Percentiles rank a stretch among this genome's conserved stretches.
Evolutionary conservation across 1,140 invertebrate genomes (phyloP).

Genomic region (Trissolcus basalis): DNA sequence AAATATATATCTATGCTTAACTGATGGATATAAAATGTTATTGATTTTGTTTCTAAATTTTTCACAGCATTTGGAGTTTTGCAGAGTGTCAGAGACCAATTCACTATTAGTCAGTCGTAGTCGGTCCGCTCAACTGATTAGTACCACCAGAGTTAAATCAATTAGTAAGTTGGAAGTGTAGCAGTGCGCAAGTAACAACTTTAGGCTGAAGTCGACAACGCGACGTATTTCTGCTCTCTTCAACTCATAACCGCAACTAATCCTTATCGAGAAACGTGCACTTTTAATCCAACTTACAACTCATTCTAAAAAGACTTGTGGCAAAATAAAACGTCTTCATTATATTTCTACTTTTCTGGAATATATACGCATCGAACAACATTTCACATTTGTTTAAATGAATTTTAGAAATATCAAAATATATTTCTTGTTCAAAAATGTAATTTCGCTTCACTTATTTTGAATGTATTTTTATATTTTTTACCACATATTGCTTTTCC

Average conservation of each 20-base stretch:
- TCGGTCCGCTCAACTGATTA: slow-evolving; percentile 2
- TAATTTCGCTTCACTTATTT: too few relatives aligned
- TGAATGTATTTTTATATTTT: too few relatives aligned
- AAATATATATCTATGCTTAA: too few relatives aligned
- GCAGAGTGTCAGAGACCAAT: background rate
- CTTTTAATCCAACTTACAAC: background rate
- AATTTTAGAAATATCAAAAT: too few relatives aligned
- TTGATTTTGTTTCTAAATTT: slow-evolving; percentile 1
- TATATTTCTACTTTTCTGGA: too few relatives aligned
- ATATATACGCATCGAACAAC: too few relatives aligned
- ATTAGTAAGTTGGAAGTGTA: slow-evolving; percentile 3
- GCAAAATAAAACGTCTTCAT: too few relatives aligned
- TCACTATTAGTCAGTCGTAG: slow-evolving; percentile 4
- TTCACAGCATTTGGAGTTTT: background rate
- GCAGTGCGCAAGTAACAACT: background rate
- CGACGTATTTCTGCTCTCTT: slow-evolving; percentile 3
- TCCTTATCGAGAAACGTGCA: background rate
- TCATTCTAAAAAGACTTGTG: too few relatives aligned
- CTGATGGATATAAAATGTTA: background rate
- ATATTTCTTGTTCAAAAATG: too few relatives aligned
- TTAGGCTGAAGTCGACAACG: background rate
- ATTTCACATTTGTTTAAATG: too few relatives aligned
- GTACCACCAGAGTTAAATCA: slow-evolving; percentile 6
- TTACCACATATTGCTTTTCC: too few relatives aligned
- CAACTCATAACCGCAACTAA: background rate